Conservation (phyloP, 2,113 vertebrate genomes). For the Garra rufa region DNA sequence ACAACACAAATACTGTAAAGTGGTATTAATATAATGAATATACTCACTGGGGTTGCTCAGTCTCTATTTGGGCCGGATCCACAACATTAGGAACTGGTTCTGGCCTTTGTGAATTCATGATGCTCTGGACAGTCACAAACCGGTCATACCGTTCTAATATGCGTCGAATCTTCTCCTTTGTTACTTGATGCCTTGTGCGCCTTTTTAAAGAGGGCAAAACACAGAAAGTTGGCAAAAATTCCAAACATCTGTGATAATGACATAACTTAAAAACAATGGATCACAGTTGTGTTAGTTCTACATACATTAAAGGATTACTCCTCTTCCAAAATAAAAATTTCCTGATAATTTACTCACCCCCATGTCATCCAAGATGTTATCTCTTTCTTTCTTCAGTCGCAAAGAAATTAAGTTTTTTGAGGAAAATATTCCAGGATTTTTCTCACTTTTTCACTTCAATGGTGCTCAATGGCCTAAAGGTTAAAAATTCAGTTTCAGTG, state of each 20-base stretch:
- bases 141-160: slow-evolving; percentile 89
- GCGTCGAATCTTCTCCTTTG: slow-evolving; percentile 86
- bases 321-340: no score
- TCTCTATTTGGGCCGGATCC: slow-evolving; percentile 62
- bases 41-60: slow-evolving; percentile 57
- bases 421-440: no score
- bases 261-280: not conserved
- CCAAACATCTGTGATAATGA: not conserved
- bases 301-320: no score
- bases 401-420: no score
- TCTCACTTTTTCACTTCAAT: no score
- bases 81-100: slow-evolving; percentile 61
- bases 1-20: not conserved
- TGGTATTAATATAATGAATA: not conserved
- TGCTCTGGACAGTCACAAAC: slow-evolving; percentile 82
- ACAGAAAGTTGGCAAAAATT: not conserved
- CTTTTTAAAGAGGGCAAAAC: slow-evolving; percentile 68
- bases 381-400: no score
- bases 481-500: no score
- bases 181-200: slow-evolving; percentile 85
- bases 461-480: no score
- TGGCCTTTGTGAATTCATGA: slow-evolving; percentile 81
- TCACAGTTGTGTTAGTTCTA: not conserved
- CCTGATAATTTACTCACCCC: no score
- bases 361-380: no score